phyloP scores from a whole-genome alignment of 2,113 vertebrate genomes.

The Marmota monax region DNA sequence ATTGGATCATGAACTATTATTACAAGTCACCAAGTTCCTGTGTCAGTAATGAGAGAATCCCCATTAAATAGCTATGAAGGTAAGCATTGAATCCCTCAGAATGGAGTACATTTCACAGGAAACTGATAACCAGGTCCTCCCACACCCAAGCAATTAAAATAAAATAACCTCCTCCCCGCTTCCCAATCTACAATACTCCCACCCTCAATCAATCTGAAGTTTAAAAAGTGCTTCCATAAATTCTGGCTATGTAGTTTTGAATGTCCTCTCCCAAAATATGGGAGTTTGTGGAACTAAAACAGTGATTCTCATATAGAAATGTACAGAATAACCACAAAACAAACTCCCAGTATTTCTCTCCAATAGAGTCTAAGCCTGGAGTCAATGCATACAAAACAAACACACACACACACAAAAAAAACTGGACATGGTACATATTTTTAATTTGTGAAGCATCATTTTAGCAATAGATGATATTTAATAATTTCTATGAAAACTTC shows the following conservation, averaged over 20 bases:
- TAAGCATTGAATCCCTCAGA: background rate
- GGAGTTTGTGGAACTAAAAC: conserved; percentile 14
- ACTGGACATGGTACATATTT: background rate
- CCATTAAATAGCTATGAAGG: conserved; percentile 54
- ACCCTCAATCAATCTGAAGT: conserved; percentile 54
- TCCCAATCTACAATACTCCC: background rate
- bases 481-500: background rate
- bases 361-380: background rate
- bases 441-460: background rate
- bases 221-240: conserved; percentile 18
- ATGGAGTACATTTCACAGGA: conserved; percentile 55
- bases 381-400: background rate
- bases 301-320: conserved; percentile 29
- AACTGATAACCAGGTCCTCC: conserved; percentile 77
- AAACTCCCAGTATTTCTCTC: background rate
- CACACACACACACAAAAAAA: background rate
- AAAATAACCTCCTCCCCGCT: conserved; percentile 56
- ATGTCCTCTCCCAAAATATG: background rate
- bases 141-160: conserved; percentile 77
- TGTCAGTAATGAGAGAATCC: conserved; percentile 77
- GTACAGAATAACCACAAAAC: background rate
- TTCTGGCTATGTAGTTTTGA: background rate
- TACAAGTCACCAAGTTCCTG: conserved; percentile 48
- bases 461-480: conserved; percentile 29
- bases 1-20: conserved; percentile 75